Evolutionary conservation across 2,888 invertebrate species (phyloP).

Genomic region (Athrips mouffetella): DNA sequence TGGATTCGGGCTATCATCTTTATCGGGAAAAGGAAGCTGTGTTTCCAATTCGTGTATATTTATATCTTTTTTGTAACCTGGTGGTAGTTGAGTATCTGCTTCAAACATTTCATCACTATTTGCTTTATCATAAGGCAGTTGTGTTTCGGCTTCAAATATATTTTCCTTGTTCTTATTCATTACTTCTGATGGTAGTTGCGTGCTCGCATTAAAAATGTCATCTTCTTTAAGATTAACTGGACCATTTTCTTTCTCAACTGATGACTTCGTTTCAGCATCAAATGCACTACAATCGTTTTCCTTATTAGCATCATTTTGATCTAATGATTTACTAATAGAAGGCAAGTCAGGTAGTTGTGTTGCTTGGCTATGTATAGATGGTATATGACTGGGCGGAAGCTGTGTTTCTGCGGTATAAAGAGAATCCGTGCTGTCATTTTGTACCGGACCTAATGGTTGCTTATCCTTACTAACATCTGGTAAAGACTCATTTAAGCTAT

Average conservation of each 20-base stretch:
- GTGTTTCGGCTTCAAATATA: slow-evolving; percentile 1
- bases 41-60: too few species aligned
- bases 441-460: slow-evolving; percentile 40
- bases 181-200: too few species aligned
- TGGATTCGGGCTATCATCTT: too few species aligned
- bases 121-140: slow-evolving; percentile 3
- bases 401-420: slow-evolving; percentile 49
- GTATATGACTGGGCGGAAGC: slow-evolving; percentile 25
- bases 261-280: too few species aligned
- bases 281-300: slow-evolving; percentile 25
- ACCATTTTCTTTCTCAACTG: too few species aligned
- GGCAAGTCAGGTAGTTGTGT: slow-evolving; percentile 41
- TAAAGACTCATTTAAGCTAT: slow-evolving; percentile 36
- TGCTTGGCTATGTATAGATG: slow-evolving; percentile 19
- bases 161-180: too few species aligned
- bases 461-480: too few species aligned
- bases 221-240: too few species aligned
- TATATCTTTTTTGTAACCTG: neutral
- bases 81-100: neutral
- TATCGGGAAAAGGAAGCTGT: too few species aligned
- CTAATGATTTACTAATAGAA: slow-evolving; percentile 39
- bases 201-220: too few species aligned
- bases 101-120: neutral
- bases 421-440: slow-evolving; percentile 36
- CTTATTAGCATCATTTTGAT: slow-evolving; percentile 44